Evolutionary conservation across 2,888 invertebrate genomes (phyloP), one percentile per base, ranked within the genome.

Genomic region (Gymnocheta viridis): DNA sequence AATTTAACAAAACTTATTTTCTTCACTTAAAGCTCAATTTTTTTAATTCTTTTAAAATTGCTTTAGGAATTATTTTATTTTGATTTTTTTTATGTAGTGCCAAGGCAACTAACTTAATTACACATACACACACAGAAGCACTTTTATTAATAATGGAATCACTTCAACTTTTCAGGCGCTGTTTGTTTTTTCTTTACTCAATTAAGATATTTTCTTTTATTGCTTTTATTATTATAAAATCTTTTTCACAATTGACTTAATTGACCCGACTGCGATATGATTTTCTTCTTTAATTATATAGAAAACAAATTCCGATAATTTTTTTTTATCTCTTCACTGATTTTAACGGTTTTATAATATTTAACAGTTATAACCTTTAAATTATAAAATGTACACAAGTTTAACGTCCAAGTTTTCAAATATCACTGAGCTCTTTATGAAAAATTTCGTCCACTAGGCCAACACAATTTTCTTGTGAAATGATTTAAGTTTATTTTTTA

Each of bases 331-430:
- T 29, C 38, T 44, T 32, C 44, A 62, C 41, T 54, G 5, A n/a
- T 27, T 51, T 62, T 24, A 32, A 54, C 10, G 17, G 10, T 9
- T 79, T 56, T 35, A 24, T 19, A 47, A 22, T 38, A 38, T 74
- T 41, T 54, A 14, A 38, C 2, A 4, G 17, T 14, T 41, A 41
- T 47, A n/a, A 17, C 10, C 27, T 9, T 4, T 17, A 62, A 62
- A 22, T 58, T 62, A 17, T 32, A 44, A 54, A 67, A 67, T 19
- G 7, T 54, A 54, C 72, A 77, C 72, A 56, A 79, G 81, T 49
- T 84, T 27, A 84, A 24, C 69, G 84, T 69, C 81, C 81, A 73
- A 77, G 67, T 78, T 77, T 72, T 73, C 44, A 84, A 84, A 66
- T 81, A 78, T 78, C 81, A 84, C 84, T 84, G 77, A 81, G 62